These are phyloP conservation scores for Lethenteron reissneri DNA, from an alignment of 2,113 vertebrate genomes.

Conservation along the genomic window DNA sequence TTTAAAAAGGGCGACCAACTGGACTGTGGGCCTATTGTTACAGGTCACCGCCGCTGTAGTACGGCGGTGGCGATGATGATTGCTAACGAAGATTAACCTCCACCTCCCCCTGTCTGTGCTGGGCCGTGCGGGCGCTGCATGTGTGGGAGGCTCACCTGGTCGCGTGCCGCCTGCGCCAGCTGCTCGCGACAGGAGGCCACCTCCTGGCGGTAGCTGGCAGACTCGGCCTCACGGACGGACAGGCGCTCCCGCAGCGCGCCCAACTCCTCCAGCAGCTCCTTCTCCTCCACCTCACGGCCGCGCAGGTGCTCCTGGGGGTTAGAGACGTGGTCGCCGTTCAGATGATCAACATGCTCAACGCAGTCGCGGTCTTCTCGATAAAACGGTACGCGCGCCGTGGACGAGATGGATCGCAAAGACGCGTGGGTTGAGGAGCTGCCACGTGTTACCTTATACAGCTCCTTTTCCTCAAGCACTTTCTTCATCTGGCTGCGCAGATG, in stretches of 20 bases:
- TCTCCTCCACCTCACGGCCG: slow-evolving; percentile 3
- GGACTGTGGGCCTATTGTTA: no score
- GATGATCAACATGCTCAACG: background rate
- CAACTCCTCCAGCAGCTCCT: slow-evolving; percentile 1
- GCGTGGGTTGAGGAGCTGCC: background rate
- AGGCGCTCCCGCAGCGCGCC: slow-evolving; percentile 2
- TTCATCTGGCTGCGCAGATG: background rate
- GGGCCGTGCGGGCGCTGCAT: background rate
- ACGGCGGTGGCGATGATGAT: background rate
- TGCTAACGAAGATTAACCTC: background rate
- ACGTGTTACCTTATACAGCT: slow-evolving; percentile 4
- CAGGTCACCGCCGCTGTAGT: background rate
- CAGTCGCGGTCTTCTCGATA: background rate
- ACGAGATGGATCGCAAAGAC: background rate
- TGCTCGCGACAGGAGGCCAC: background rate
- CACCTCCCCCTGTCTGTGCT: background rate
- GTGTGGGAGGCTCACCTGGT: background rate
- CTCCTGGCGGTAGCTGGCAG: background rate
- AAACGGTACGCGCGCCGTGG: background rate
- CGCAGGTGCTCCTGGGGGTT: slow-evolving; percentile 1
- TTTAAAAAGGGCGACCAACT: no score
- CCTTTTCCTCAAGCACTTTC: background rate
- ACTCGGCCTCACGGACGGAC: background rate
- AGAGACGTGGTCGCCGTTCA: background rate
- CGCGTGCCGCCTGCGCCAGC: background rate